These are phyloP conservation scores for Epinephelus lanceolatus DNA, from an alignment of 2,113 vertebrate species.

Conservation along the genomic window DNA sequence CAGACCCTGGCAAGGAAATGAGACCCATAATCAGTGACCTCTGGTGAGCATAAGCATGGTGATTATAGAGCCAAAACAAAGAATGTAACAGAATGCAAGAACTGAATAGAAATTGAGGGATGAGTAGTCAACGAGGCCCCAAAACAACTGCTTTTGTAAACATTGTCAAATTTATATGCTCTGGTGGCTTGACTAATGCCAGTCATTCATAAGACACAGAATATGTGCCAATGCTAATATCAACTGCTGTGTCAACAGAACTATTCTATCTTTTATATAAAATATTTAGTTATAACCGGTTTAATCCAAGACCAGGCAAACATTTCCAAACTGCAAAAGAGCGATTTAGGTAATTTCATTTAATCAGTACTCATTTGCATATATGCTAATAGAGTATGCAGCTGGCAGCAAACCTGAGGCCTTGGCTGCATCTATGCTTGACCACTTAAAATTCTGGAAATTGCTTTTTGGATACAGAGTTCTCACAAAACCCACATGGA, in stretches of 20 bases:
- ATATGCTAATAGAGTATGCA: background rate
- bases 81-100: background rate
- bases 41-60: background rate
- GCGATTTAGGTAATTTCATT: background rate
- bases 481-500: background rate
- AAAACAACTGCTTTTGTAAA: background rate
- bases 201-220: background rate
- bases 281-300: background rate
- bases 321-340: background rate
- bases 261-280: background rate
- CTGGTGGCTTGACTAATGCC: background rate
- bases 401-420: background rate
- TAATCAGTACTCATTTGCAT: constrained; percentile 36
- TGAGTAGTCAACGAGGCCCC: background rate
- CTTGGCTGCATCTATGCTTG: background rate
- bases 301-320: background rate
- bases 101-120: background rate
- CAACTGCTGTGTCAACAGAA: background rate
- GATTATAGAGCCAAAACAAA: background rate
- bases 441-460: background rate
- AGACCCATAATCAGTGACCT: background rate
- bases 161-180: background rate
- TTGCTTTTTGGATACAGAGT: background rate
- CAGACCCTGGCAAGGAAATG: too few relatives aligned
- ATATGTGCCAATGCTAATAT: background rate